Conservation (phyloP, 92 coral and sea anemone species). For the Bergia sp. region DNA sequence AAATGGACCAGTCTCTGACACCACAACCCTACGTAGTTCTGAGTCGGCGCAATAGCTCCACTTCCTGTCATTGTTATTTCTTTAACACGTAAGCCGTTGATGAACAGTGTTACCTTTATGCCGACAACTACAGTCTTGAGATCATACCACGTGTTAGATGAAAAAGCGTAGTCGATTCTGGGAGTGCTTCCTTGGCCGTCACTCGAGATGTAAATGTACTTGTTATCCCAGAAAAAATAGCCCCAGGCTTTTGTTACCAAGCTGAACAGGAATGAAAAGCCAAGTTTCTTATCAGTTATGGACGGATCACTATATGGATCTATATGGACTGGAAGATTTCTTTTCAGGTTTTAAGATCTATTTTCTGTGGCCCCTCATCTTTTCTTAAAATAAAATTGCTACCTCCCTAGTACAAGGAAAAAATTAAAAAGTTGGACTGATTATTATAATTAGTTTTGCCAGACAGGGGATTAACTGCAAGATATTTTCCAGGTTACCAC, state of each 20-base stretch:
- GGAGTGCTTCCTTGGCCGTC: constrained; percentile 24
- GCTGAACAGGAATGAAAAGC: not conserved
- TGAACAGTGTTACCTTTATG: constrained; percentile 12
- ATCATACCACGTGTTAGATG: constrained; percentile 35
- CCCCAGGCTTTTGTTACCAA: constrained; percentile 35
- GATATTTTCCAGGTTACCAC: too few relatives aligned
- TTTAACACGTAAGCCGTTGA: constrained; percentile 28
- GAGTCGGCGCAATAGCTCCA: constrained; percentile 17
- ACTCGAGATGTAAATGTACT: constrained; percentile 30
- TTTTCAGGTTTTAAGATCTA: too few relatives aligned
- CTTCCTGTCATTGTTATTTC: constrained; percentile 24
- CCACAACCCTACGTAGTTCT: constrained; percentile 29
- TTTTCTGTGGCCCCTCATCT: too few relatives aligned
- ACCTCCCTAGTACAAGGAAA: too few relatives aligned
- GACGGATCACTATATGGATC: too few relatives aligned
- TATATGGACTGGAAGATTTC: too few relatives aligned
- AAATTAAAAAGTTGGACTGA: too few relatives aligned
- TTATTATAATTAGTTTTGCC: too few relatives aligned
- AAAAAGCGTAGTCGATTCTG: not conserved
- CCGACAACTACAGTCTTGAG: constrained; percentile 31
- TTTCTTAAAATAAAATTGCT: too few relatives aligned
- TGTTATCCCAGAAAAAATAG: constrained; percentile 29
- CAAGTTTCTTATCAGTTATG: too few relatives aligned
- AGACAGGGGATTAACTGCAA: too few relatives aligned
- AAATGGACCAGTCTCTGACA: constrained; percentile 24